Evolutionary conservation across 2,113 vertebrate species (phyloP), one percentile per base, ranked within the genome.

Genomic region (Haliaeetus leucogaster): DNA sequence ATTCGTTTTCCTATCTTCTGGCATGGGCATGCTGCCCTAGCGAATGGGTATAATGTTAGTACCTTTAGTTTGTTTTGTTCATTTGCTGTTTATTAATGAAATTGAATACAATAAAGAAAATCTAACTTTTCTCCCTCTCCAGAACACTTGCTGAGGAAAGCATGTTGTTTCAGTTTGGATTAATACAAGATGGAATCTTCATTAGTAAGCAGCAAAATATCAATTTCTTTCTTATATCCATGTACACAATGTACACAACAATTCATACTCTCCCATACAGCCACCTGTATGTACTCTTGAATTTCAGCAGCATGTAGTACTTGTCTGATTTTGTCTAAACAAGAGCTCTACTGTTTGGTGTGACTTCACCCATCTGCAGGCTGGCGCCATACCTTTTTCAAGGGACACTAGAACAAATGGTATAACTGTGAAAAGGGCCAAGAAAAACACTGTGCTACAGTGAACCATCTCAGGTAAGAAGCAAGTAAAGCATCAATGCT

Each of bases 1-100:
- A 95, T 94, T 95, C 77, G 79, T 80, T 95, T 86, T 86, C 36
- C 82, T 63, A 83, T 97, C 89, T 95, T 88, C 62, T 97, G 94
- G 89, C 23, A 40, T 67, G 67, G 94, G 97, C 93, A 95, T 13
- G 40, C 55, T 74, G 92, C 82, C 90, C 70, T 62, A 91, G 50
- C 11, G 7, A 96, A 90, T 0, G 73, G 56, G 58, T 67, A 56
- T 72, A 56, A 82, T 19, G 43, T 79, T 82, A 94, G 55, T 91
- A 95, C 82, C 89, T 93, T 94, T 5, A 34, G 42, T 52, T 82
- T 86, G 72, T 36, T 96, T 87, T 81, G 78, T 67, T 93, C 22
- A 34, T 90, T 95, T 93, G 62, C 72, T 91, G 16, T 87, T 93
- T 96, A 80, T 81, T 90, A 91, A 77, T 61, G 53, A 85, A 76